These are phyloP conservation scores for Pandemis corylana DNA, from an alignment of 2,888 invertebrate species.

Conservation along the genomic window DNA sequence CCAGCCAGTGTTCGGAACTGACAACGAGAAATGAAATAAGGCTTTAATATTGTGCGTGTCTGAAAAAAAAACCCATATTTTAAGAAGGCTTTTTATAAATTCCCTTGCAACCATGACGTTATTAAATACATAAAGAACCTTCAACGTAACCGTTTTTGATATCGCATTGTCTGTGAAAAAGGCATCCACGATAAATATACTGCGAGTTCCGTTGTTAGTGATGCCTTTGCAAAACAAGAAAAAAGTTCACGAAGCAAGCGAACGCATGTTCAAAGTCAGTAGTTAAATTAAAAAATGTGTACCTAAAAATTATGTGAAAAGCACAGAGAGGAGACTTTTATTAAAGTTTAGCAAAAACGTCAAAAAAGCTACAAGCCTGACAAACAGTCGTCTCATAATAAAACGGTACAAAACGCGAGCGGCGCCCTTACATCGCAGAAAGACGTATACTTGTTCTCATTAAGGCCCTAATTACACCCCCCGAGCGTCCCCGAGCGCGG, in stretches of 20 bases:
- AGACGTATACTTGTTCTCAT: conserved; percentile 73
- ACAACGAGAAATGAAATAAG: conserved; percentile 35
- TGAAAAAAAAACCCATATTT: conserved; percentile 31
- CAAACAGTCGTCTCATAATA: conserved; percentile 68
- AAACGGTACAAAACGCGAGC: conserved; percentile 66
- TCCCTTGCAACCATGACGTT: conserved; percentile 36
- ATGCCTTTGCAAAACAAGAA: conserved; percentile 12
- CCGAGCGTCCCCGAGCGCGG: conserved; percentile 47
- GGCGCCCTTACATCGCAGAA: conserved; percentile 59
- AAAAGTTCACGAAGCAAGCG: background rate
- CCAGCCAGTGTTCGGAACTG: conserved; percentile 15
- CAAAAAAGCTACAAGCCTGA: conserved; percentile 46
- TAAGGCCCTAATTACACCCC: conserved; percentile 77
- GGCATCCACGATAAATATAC: background rate
- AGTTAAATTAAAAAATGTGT: conserved; percentile 28
- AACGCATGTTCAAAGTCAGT: conserved; percentile 26
- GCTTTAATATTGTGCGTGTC: conserved; percentile 42
- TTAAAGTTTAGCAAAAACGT: conserved; percentile 42
- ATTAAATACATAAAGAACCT: conserved; percentile 40
- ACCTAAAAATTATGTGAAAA: conserved; percentile 33
- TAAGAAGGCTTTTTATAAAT: conserved; percentile 36
- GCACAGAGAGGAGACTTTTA: conserved; percentile 39
- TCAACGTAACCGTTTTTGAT: conserved; percentile 26
- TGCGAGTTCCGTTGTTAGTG: background rate
- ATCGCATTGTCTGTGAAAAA: conserved; percentile 14